Evolutionary conservation across 30 jellyfish, hydroid and myxozoan genomes (phyloP).

Genomic region (Turritopsis rubra): DNA sequence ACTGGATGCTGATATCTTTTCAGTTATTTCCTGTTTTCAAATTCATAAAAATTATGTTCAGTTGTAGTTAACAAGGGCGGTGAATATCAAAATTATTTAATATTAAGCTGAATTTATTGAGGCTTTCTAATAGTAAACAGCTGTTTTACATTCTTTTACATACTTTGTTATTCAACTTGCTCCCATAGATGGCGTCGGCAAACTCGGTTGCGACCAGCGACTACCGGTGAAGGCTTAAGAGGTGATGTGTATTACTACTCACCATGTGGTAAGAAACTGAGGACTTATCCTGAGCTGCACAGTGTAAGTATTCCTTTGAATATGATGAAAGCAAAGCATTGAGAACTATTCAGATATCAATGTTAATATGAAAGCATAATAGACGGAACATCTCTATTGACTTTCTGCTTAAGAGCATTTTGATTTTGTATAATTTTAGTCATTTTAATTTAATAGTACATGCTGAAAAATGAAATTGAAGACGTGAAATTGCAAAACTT

Average conservation of each 20-base stretch:
- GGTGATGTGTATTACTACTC: slow-evolving; percentile 97
- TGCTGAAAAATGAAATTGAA: slow-evolving; percentile 45
- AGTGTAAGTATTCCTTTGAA: slow-evolving; percentile 27
- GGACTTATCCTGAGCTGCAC: slow-evolving; percentile 91
- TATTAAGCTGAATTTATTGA: too few relatives aligned
- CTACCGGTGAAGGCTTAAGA: slow-evolving; percentile 82
- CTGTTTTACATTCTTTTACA: too few relatives aligned
- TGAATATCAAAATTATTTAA: background rate
- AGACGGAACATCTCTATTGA: too few relatives aligned
- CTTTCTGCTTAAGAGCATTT: background rate
- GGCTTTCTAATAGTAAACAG: too few relatives aligned
- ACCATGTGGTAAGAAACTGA: slow-evolving; percentile 89
- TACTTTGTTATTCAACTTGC: background rate
- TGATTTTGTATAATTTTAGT: background rate
- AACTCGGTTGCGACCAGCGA: slow-evolving; percentile 68
- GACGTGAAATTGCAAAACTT: slow-evolving; percentile 65
- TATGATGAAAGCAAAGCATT: background rate
- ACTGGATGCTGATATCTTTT: too few relatives aligned
- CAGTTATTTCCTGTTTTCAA: too few relatives aligned
- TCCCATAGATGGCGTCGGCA: slow-evolving; percentile 86
- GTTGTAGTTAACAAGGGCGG: background rate
- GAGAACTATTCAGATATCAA: background rate
- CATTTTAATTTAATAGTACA: slow-evolving; percentile 38
- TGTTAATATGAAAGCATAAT: background rate
- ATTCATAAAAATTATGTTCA: too few relatives aligned